phyloP scores from a whole-genome alignment of 2,113 vertebrate genomes.

The Gavialis gangeticus region DNA sequence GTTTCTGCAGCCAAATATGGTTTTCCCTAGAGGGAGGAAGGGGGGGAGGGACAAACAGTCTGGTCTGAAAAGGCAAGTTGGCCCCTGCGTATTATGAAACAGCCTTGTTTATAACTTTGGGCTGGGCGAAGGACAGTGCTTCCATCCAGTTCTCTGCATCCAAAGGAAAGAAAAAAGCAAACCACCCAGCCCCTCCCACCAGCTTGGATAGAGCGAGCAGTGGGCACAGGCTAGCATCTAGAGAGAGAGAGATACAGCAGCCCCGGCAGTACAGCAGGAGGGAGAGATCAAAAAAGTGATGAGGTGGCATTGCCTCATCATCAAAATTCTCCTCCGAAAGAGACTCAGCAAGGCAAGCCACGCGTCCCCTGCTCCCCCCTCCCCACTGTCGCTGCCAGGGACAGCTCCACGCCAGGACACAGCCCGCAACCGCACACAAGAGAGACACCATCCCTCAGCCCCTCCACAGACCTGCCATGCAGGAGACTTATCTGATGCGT shows the following conservation, averaged over 20 bases:
- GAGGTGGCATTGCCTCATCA: fast-evolving
- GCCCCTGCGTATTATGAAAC: fast-evolving
- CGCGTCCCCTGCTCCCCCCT: neutral
- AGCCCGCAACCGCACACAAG: neutral
- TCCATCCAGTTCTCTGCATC: fast-evolving
- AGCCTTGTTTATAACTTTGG: neutral
- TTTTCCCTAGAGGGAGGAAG: neutral
- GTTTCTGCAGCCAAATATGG: fast-evolving
- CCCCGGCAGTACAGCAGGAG: neutral
- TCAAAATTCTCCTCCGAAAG: neutral
- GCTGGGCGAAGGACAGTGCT: neutral
- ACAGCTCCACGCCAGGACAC: fast-evolving
- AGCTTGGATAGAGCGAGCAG: neutral
- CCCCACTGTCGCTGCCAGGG: fast-evolving
- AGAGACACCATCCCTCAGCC: no score
- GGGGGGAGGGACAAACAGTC: neutral
- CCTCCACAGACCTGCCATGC: neutral
- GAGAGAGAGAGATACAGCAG: neutral
- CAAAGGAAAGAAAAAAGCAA: no score
- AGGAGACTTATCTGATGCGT: neutral
- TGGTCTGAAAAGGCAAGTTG: neutral
- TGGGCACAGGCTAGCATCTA: neutral
- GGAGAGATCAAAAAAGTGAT: neutral
- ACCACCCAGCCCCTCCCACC: fast-evolving
- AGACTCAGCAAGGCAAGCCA: neutral